Evolutionary conservation across 2,113 vertebrate species (phyloP), one percentile per base, ranked within the genome.

Genomic region (Chlamydotis undulata): DNA sequence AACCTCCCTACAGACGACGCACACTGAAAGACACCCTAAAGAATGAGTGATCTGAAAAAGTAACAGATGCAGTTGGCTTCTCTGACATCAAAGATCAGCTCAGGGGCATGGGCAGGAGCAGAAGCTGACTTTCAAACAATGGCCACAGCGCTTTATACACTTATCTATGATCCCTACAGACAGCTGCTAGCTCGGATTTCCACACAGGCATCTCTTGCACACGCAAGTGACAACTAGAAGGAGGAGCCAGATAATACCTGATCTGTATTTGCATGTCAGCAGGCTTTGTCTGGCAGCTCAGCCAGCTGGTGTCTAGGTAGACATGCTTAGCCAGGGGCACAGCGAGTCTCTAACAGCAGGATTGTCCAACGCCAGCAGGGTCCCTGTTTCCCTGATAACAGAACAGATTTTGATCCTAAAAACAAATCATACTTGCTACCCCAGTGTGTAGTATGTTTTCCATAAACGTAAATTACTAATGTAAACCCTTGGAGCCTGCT

Each of bases 221-320:
- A 17, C 37, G 24, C 35, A 19, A 61, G 55, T 3, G 35, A 67
- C 41, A 67, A 15, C 16, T 14, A 5, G 28, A 2, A 75, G 68
- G 33, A 75, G 78, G 33, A 74, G 79, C 24, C 49, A 67, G 43
- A 29, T 43, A 81, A 73, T 37, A 39, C 69, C 64, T 85, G 87
- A 68, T 63, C 23, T 24, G 45, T 28, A 55, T 63, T 6, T 35
- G 56, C 81, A 75, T 4, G 33, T 43, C 70, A 69, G 47, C 79
- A 74, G 50, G 75, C 87, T 79, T 23, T 64, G 69, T 76, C 49
- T 78, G 79, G 53, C 83, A 64, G 69, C 64, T 45, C 55, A 23
- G 71, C 49, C 84, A 82, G 94, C 91, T 91, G 84, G 53, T 76
- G 84, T 67, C 74, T 83, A 74, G 60, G 73, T 37, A 53, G 71